Percentiles rank a stretch among this genome's conserved stretches.
These are phyloP conservation scores for Lasiommata megera DNA, from an alignment of 2,888 invertebrate species.

Conservation along the genomic window DNA sequence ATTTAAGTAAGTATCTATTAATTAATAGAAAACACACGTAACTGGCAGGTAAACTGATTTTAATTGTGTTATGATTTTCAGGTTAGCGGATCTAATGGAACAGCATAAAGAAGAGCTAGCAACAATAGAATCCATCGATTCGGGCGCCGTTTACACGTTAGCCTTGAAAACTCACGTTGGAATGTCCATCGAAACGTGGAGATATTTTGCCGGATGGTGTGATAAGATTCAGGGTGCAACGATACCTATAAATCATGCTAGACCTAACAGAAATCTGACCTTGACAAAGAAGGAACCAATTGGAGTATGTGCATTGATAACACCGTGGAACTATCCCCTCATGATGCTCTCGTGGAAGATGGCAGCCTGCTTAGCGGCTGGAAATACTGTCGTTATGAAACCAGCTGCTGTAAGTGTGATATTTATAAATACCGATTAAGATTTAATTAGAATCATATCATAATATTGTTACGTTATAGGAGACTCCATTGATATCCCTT, in stretches of 20 bases:
- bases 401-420: slow-evolving; percentile 88
- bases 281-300: slow-evolving; percentile 95
- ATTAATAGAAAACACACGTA: no score
- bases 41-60: not conserved
- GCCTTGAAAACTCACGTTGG: slow-evolving; percentile 98
- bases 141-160: slow-evolving; percentile 97
- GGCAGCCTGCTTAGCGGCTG: slow-evolving; percentile 98
- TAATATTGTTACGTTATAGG: no score
- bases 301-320: slow-evolving; percentile 95
- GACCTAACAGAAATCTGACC: slow-evolving; percentile 93
- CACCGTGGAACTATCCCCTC: slow-evolving; percentile 98
- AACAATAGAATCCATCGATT: slow-evolving; percentile 95
- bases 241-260: slow-evolving; percentile 94
- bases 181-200: slow-evolving; percentile 98
- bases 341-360: slow-evolving; percentile 99
- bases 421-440: no score
- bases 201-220: slow-evolving; percentile 98
- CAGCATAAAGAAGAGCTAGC: slow-evolving; percentile 96
- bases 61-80: slow-evolving; percentile 45
- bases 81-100: slow-evolving; percentile 97
- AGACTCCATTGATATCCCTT: no score
- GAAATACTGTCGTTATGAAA: slow-evolving; percentile 97
- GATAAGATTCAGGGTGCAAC: slow-evolving; percentile 97
- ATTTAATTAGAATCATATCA: no score
- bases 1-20: slow-evolving; percentile 82